Evolutionary conservation across 2,797 vertebrate genomes (phyloP).

Genomic region (Acridotheres tristis): DNA sequence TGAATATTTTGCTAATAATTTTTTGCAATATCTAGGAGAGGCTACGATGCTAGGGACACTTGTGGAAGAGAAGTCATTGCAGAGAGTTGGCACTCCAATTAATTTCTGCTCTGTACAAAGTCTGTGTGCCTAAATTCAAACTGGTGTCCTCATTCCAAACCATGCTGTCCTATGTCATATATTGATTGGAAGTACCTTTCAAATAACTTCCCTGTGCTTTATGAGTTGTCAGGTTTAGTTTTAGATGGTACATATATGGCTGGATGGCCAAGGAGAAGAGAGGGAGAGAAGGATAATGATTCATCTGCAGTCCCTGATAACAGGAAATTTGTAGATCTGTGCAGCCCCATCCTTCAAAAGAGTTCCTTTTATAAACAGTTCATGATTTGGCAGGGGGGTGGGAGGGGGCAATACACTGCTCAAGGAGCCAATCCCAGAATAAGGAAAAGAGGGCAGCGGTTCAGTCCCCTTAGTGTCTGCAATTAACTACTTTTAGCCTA

Average conservation of each 20-base stretch:
- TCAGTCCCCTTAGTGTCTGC: not conserved
- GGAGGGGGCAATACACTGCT: not conserved
- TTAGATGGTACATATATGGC: not conserved
- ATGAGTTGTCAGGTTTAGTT: not conserved
- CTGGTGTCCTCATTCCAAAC: not conserved
- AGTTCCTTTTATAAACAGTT: not conserved
- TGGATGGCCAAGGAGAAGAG: not conserved
- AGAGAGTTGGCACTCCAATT: not conserved
- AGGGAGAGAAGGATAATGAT: not conserved
- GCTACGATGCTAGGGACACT: not conserved
- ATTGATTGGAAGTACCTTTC: not conserved
- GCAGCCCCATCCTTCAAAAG: not conserved
- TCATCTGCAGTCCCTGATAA: not conserved
- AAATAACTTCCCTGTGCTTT: not conserved
- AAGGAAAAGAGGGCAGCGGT: not conserved
- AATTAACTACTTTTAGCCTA: slow-evolving; percentile 40
- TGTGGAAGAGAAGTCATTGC: not conserved
- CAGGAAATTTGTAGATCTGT: not conserved
- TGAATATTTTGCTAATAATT: not conserved
- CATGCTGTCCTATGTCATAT: not conserved
- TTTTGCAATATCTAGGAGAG: not conserved
- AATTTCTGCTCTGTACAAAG: not conserved
- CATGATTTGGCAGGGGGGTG: not conserved
- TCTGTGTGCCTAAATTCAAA: not conserved
- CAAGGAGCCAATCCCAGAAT: not conserved